These are phyloP conservation scores for Nyctalus aviator DNA, from an alignment of 2,797 vertebrate genomes.

Conservation along the genomic window DNA sequence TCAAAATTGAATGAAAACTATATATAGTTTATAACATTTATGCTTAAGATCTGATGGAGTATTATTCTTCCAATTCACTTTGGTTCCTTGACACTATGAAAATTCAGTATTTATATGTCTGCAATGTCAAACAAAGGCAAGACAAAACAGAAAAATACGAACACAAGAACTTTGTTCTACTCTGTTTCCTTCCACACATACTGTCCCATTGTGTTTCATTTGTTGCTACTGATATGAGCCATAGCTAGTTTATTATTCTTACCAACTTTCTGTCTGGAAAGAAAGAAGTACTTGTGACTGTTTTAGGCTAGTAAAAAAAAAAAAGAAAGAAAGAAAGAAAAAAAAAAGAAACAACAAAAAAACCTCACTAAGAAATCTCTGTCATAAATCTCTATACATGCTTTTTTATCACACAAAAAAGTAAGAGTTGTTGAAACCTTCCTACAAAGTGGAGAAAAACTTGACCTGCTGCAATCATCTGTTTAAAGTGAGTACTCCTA, in stretches of 20 bases:
- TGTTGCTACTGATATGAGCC: background rate
- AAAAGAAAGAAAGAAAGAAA: background rate
- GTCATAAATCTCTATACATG: conserved; percentile 15
- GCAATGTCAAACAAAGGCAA: conserved; percentile 28
- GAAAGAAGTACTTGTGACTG: background rate
- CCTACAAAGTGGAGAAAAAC: conserved; percentile 35
- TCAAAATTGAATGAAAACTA: conserved; percentile 28
- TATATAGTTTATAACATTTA: conserved; percentile 13
- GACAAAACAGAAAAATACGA: conserved; percentile 55
- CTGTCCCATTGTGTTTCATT: background rate
- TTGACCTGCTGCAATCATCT: conserved; percentile 31
- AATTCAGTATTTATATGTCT: conserved; percentile 48
- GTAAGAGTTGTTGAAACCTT: conserved; percentile 32
- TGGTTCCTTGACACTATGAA: background rate
- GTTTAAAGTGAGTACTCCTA: conserved; percentile 32
- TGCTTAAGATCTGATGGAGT: background rate
- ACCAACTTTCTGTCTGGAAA: background rate
- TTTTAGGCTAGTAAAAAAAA: background rate
- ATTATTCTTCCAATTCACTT: conserved; percentile 30
- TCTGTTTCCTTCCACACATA: background rate
- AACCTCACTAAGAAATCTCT: background rate
- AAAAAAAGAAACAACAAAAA: background rate
- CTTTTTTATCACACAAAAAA: background rate
- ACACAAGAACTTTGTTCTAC: background rate
- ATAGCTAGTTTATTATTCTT: conserved; percentile 14